Percentiles rank a stretch among this genome's conserved stretches.
phyloP scores from a whole-genome alignment of 2,797 vertebrate species.

The Eleutherodactylus coqui region DNA sequence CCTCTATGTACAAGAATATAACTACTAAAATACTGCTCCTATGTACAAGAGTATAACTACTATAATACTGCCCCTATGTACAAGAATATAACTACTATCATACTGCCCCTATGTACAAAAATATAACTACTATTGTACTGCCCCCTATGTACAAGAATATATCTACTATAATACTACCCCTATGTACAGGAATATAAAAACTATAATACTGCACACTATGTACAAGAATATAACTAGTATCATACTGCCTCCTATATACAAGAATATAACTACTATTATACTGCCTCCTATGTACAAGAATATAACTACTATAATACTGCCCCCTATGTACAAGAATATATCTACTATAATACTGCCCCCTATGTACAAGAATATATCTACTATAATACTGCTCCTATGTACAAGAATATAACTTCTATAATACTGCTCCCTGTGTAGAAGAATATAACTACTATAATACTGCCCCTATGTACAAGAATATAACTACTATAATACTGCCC shows the following conservation, averaged over 20 bases:
- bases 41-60: conserved; percentile 2
- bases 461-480: background rate
- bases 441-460: conserved; percentile 6
- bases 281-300: conserved; percentile 11
- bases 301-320: conserved; percentile 20
- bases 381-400: background rate
- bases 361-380: conserved; percentile 7
- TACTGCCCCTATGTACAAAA: background rate
- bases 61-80: background rate
- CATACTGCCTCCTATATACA: background rate
- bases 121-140: background rate
- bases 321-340: conserved; percentile 4
- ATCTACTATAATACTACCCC: conserved; percentile 5
- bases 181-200: background rate
- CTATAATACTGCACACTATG: background rate
- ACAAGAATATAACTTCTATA: conserved; percentile 16
- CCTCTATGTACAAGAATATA: background rate
- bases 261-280: conserved; percentile 2
- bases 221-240: conserved; percentile 9
- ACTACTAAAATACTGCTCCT: background rate
- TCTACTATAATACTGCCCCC: background rate
- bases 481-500: conserved; percentile 17
- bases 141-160: background rate
- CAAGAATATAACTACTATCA: conserved; percentile 1
- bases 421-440: background rate